Evolutionary conservation across 2,888 invertebrate species (phyloP), one percentile per base, ranked within the genome.

Genomic region (Cabera pusaria): DNA sequence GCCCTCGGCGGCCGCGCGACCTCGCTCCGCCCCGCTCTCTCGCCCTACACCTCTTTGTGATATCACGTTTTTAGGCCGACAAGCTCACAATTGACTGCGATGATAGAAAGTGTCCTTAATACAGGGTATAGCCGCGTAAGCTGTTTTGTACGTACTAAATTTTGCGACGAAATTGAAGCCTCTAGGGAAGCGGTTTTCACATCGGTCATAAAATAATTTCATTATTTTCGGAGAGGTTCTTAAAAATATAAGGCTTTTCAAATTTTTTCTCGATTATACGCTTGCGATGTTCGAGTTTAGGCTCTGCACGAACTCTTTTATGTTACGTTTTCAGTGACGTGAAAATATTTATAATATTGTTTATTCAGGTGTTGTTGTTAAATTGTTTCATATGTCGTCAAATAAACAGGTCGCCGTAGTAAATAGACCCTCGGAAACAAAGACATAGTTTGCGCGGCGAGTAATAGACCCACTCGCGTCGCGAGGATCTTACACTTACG

Each of bases 51-150:
- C 73, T 82, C 82, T 85, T 85, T 85, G 81, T 83, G 74, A 69
- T 72, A 83, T 71, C 86, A 82, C 84, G 85, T 84, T 85, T 83
- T 86, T 81, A 84, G 78, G 77, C 72, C 77, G 65, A 65, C 63
- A 54, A 57, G 52, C 53, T 57, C 57, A 64, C 67, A 69, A 77
- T 77, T 70, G 73, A 69, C 69, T 71, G 66, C 66, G 64, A 69
- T 72, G 68, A 67, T 71, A 67, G 64, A 68, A 69, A 72, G 70
- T 66, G 59, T 60, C 60, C 64, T 58, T 52, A 52, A 53, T 52
- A 53, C 55, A 56, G 55, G 50, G 54, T 49, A 55, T 49, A 52
- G 36, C 50, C 48, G 51, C 57, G 57, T 47, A 40, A 40, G 42
- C 44, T 36, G 41, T 42, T 42, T 42, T 35, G 35, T 35, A 26